Base-by-base conservation (phyloP, 30 jellyfish, hydroid and myxozoan species). In the Cassiopea xamachana region DNA sequence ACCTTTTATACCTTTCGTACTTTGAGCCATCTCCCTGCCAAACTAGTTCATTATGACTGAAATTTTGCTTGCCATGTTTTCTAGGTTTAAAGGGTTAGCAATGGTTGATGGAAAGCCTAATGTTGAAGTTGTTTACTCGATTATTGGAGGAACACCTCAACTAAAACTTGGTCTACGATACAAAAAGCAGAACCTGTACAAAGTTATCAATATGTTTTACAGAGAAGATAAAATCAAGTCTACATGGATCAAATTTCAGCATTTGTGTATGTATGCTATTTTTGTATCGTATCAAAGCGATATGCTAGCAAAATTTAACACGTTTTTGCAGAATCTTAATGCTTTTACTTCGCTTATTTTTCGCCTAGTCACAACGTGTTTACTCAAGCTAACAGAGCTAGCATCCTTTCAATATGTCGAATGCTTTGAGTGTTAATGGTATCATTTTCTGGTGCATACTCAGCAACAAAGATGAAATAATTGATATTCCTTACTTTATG, bases 201-300 rank as follows among this genome's bases (percentile, higher is more conserved):
- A 84, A 4, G 92, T 84, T 19, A 86, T 72, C 61, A 71, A 60
- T 7, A 48, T 58, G 76, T 50, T 84, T 70, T 84, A 84, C 58
- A 86, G 77, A 17, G 92, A 71, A 9, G 76, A 84, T n/a, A 84
- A 18, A 39, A 70, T 84, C 75, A 84, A 48, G 47, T 46, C 84
- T 16, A 74, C 84, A 15, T 84, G 92, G 92, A 84, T 84, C 79
- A 70, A 55, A 18, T 84, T 84, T 48, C 51, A 84, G 48, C 71
- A 47, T 2, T 48, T 84, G 3, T 83, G 92, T 84, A 46, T 2
- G 90, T 68, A 2, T 81, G 46, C 10, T 16, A 2, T n/a, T 6
- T 7, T 27, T 9, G 9, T 77, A 1, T 55, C 6, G 4, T 77
- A 13, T 55, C 5, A 7, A 7, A 39, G 3, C 73, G 39, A 27